phyloP scores from a whole-genome alignment of 1,140 invertebrate genomes.

The Brachionus asplanchnoidis region DNA sequence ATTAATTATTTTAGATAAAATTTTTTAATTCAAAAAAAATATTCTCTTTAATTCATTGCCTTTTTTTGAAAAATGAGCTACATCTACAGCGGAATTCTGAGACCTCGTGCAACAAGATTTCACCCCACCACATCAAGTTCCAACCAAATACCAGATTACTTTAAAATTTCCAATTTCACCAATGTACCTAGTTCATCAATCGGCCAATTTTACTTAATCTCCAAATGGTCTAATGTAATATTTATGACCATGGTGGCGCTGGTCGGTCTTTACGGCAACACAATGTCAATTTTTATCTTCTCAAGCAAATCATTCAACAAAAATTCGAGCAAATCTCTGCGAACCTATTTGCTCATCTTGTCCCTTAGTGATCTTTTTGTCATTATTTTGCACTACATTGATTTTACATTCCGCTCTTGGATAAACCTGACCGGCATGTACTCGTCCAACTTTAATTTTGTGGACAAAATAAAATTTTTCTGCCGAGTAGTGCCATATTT shows the following conservation, averaged over 20 bases:
- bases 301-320: background rate
- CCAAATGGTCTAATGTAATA: slow-evolving; percentile 20
- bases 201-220: background rate
- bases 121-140: background rate
- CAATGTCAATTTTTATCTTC: background rate
- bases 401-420: slow-evolving; percentile 27
- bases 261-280: background rate
- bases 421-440: background rate
- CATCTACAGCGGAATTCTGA: background rate
- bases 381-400: background rate
- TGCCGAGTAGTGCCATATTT: background rate
- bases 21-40: background rate
- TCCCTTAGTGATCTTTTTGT: slow-evolving; percentile 11
- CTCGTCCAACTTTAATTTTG: slow-evolving; percentile 13
- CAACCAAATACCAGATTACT: background rate
- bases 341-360: background rate
- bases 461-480: slow-evolving; percentile 8
- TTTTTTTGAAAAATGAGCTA: background rate
- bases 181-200: background rate
- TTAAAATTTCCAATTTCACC: background rate
- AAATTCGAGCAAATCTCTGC: slow-evolving; percentile 16
- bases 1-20: background rate
- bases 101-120: background rate
- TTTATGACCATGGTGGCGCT: background rate
- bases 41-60: background rate